A percentile compares a stretch with the other conserved stretches of the same genome.
Conservation (phyloP, 2,888 invertebrate genomes). For the Oxycera nigricornis region DNA sequence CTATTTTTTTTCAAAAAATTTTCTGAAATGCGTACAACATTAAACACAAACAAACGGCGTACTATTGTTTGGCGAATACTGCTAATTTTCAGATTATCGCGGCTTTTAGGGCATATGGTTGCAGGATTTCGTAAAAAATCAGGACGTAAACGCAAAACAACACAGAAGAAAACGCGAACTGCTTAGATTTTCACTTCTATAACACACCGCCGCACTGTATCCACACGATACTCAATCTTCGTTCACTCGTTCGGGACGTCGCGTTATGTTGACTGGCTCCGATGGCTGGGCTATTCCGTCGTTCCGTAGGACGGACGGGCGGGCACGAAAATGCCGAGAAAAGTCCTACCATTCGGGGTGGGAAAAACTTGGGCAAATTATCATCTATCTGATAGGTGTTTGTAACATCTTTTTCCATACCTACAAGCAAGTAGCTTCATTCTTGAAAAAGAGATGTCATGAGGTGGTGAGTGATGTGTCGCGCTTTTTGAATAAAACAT, state of each 20-base stretch:
- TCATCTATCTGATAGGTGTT: slow-evolving; percentile 29
- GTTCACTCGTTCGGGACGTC: slow-evolving; percentile 1
- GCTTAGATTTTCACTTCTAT: slow-evolving; percentile 11
- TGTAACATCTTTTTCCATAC: slow-evolving; percentile 23
- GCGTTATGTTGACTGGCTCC: slow-evolving; percentile 3
- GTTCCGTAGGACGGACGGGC: slow-evolving; percentile 20
- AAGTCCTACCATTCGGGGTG: slow-evolving; percentile 25
- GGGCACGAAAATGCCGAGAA: slow-evolving; percentile 9
- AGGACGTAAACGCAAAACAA: not conserved
- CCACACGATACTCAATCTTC: slow-evolving; percentile 14
- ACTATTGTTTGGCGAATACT: too few species aligned
- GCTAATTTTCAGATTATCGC: too few species aligned
- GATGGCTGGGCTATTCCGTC: slow-evolving; percentile 9
- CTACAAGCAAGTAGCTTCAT: not conserved
- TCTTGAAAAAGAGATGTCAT: slow-evolving; percentile 14
- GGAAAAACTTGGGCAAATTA: slow-evolving; percentile 24
- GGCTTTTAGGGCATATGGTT: too few species aligned
- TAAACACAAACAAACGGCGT: too few species aligned
- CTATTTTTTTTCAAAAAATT: too few species aligned
- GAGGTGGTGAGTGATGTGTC: not conserved
- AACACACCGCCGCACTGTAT: not conserved
- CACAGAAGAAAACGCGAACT: slow-evolving; percentile 14
- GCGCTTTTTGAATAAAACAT: not conserved
- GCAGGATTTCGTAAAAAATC: too few species aligned
- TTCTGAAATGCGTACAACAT: too few species aligned